A percentile compares a stretch with the other conserved stretches of the same genome.
phyloP scores from a whole-genome alignment of 2,113 vertebrate species.

The Camelus bactrianus region DNA sequence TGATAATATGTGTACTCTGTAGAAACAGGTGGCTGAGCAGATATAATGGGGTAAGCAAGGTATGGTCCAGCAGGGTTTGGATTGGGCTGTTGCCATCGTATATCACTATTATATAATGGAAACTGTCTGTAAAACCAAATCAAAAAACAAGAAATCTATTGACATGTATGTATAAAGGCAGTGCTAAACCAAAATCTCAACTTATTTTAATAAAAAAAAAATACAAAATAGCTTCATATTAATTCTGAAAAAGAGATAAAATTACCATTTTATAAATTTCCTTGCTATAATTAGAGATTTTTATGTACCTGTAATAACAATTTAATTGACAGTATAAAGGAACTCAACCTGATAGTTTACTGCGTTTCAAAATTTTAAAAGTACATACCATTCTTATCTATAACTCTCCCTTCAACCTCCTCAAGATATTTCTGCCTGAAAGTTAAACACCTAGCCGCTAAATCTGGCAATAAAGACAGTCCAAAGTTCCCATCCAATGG shows the following conservation, averaged over 20 bases:
- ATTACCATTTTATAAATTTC: background rate
- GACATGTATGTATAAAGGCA: background rate
- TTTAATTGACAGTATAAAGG: constrained; percentile 14
- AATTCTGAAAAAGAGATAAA: constrained; percentile 21
- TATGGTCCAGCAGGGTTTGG: constrained; percentile 94
- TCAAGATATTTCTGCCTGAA: constrained; percentile 12
- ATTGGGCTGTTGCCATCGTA: constrained; percentile 97
- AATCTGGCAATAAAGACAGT: background rate
- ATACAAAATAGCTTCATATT: background rate
- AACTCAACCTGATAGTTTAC: background rate
- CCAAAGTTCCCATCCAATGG: background rate
- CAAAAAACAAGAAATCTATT: constrained; percentile 56
- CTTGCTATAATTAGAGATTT: background rate
- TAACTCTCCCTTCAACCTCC: background rate
- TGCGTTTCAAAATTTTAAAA: background rate
- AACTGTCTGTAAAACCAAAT: constrained; percentile 91
- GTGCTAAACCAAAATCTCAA: constrained; percentile 41
- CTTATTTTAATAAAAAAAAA: constrained; percentile 21
- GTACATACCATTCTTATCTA: background rate
- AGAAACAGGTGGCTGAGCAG: constrained; percentile 96
- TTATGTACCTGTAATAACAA: background rate
- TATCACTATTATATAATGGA: constrained; percentile 95
- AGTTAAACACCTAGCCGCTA: background rate
- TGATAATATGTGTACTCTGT: constrained; percentile 98
- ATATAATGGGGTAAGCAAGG: constrained; percentile 96